phyloP scores from a whole-genome alignment of 37 sponge, comb jelly and placozoan species.

The Ianthella basta region DNA sequence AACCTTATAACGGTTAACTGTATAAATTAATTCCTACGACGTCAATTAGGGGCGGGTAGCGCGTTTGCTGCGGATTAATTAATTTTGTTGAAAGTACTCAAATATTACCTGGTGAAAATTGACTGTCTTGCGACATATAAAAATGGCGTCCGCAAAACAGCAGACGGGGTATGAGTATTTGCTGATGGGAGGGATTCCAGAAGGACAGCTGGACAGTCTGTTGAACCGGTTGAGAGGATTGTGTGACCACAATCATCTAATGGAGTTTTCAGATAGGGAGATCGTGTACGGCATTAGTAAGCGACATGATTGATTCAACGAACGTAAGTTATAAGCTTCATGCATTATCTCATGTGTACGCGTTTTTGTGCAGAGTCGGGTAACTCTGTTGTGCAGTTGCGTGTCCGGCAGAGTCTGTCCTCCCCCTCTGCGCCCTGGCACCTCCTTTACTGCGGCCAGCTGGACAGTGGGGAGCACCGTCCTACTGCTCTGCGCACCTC shows the following conservation, averaged over 20 bases:
- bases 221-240: constrained; percentile 77
- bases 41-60: too few relatives aligned
- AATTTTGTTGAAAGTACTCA: too few relatives aligned
- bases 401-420: constrained; percentile 71
- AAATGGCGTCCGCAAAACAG: too few relatives aligned
- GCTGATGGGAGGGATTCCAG: constrained; percentile 70
- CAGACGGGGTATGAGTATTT: constrained; percentile 48
- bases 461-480: constrained; percentile 48
- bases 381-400: constrained; percentile 32
- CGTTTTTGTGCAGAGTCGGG: constrained; percentile 35
- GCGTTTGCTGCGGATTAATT: too few relatives aligned
- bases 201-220: constrained; percentile 41
- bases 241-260: constrained; percentile 47
- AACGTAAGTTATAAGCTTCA: not conserved
- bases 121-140: too few relatives aligned
- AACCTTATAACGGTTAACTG: too few relatives aligned
- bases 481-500: constrained; percentile 55
- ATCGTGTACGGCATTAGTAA: constrained; percentile 56
- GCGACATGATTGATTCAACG: not conserved
- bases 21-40: too few relatives aligned
- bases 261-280: constrained; percentile 58
- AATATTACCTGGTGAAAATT: too few relatives aligned
- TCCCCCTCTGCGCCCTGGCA: constrained; percentile 52
- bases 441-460: constrained; percentile 64
- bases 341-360: not conserved